These are phyloP conservation scores for Drosophila kurseongensis DNA, from an alignment of 1,140 invertebrate species.

Conservation along the genomic window DNA sequence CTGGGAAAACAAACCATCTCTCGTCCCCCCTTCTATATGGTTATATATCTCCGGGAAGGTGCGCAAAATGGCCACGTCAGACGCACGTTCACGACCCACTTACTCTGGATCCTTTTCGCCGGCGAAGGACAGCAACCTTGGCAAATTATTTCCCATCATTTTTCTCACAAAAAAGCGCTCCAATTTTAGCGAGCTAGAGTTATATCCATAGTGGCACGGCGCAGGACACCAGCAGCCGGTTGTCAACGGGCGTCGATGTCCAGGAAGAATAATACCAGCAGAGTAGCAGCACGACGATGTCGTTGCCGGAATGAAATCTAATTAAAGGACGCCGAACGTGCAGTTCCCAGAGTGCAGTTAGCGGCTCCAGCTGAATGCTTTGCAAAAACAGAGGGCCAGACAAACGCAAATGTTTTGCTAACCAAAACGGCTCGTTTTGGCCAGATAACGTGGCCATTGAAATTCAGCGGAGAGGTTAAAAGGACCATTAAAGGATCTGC, in stretches of 20 bases:
- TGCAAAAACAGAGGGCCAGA: slow-evolving; percentile 17
- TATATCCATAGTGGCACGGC: slow-evolving; percentile 16
- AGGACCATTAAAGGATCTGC: slow-evolving; percentile 9
- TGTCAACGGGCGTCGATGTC: slow-evolving; percentile 56
- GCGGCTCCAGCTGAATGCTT: slow-evolving; percentile 23
- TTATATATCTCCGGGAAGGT: slow-evolving; percentile 39
- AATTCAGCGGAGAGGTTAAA: slow-evolving; percentile 2
- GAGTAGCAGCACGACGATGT: slow-evolving; percentile 18
- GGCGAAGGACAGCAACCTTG: slow-evolving; percentile 42
- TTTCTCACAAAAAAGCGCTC: slow-evolving; percentile 72
- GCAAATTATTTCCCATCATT: slow-evolving; percentile 80
- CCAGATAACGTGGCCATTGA: slow-evolving; percentile 25
- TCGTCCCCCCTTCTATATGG: not conserved
- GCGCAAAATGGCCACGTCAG: slow-evolving; percentile 68
- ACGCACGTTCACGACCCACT: slow-evolving; percentile 71
- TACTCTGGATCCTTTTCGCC: slow-evolving; percentile 51
- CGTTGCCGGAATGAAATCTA: slow-evolving; percentile 70
- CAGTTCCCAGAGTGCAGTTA: slow-evolving; percentile 53
- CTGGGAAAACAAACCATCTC: slow-evolving; percentile 25
- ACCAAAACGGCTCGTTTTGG: slow-evolving; percentile 22
- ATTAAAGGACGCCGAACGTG: slow-evolving; percentile 72
- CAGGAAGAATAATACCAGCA: slow-evolving; percentile 9
- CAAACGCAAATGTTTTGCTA: slow-evolving; percentile 44
- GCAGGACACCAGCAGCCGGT: slow-evolving; percentile 24
- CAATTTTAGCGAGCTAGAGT: slow-evolving; percentile 24